A percentile compares a stretch with the other conserved stretches of the same genome.
These are phyloP conservation scores for Epinotia bilunana DNA, from an alignment of 2,888 invertebrate genomes.

Conservation along the genomic window DNA sequence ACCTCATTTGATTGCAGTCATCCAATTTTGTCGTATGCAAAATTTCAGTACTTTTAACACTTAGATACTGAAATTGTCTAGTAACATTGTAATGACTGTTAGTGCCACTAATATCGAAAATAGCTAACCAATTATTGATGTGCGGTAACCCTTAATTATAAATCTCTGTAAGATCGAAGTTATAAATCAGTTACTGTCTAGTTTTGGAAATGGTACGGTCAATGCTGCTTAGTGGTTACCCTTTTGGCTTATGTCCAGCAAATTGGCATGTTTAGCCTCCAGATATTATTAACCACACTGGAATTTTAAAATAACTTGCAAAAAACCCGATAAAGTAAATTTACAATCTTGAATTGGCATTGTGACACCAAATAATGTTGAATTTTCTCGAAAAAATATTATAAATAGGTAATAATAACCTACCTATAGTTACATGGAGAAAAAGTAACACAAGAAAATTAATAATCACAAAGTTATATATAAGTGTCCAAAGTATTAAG, in stretches of 20 bases:
- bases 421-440: too few relatives aligned
- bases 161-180: not conserved
- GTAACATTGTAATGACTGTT: not conserved
- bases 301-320: not conserved
- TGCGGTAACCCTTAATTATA: not conserved
- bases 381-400: too few relatives aligned
- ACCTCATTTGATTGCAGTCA: too few relatives aligned
- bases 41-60: too few relatives aligned
- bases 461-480: too few relatives aligned
- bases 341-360: not conserved
- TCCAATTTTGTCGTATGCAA: too few relatives aligned
- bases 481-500: too few relatives aligned
- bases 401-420: too few relatives aligned
- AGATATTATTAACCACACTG: too few relatives aligned
- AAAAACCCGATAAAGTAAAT: not conserved
- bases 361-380: too few relatives aligned
- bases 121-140: not conserved
- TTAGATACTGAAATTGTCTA: not conserved
- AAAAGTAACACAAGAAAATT: too few relatives aligned
- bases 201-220: not conserved
- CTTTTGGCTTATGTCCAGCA: not conserved
- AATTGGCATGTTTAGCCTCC: not conserved
- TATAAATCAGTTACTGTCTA: not conserved
- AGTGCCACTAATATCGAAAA: not conserved
- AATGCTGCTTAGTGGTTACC: not conserved